A percentile compares a stretch with the other conserved stretches of the same genome.
These are phyloP conservation scores for Brachynemurus nebulosus DNA, from an alignment of 2,888 invertebrate species.

Conservation along the genomic window DNA sequence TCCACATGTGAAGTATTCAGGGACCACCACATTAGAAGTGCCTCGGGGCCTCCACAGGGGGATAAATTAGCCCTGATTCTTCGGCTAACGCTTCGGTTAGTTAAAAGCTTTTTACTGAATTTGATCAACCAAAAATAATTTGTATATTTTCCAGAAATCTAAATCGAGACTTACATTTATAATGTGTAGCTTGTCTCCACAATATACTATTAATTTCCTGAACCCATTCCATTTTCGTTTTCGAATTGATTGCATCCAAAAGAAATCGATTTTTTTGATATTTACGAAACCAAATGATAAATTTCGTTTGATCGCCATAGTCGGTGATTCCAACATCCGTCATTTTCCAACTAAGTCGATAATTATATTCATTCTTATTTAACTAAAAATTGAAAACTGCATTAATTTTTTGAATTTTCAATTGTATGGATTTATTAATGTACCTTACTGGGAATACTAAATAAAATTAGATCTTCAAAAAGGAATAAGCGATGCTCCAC, in stretches of 20 bases:
- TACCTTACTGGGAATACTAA: conserved; percentile 9
- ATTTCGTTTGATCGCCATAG: conserved; percentile 7
- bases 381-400: neutral
- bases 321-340: conserved; percentile 9
- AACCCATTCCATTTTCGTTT: conserved; percentile 7
- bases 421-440: neutral
- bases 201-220: conserved; percentile 7
- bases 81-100: too few species aligned
- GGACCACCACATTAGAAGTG: too few species aligned
- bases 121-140: too few species aligned
- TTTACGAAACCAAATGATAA: conserved; percentile 9
- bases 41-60: too few species aligned
- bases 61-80: too few species aligned
- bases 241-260: conserved; percentile 5
- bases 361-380: conserved; percentile 4
- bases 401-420: neutral
- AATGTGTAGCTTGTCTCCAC: conserved; percentile 6
- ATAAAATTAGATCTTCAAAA: conserved; percentile 9
- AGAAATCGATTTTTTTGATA: conserved; percentile 7
- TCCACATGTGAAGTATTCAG: too few species aligned
- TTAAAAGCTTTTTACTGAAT: too few species aligned
- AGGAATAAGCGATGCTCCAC: conserved; percentile 4
- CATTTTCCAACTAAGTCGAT: conserved; percentile 8
- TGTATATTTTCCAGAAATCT: too few species aligned
- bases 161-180: conserved; percentile 6